These are phyloP conservation scores for Bugula neritina DNA, from an alignment of 2,888 invertebrate species.

Conservation along the genomic window DNA sequence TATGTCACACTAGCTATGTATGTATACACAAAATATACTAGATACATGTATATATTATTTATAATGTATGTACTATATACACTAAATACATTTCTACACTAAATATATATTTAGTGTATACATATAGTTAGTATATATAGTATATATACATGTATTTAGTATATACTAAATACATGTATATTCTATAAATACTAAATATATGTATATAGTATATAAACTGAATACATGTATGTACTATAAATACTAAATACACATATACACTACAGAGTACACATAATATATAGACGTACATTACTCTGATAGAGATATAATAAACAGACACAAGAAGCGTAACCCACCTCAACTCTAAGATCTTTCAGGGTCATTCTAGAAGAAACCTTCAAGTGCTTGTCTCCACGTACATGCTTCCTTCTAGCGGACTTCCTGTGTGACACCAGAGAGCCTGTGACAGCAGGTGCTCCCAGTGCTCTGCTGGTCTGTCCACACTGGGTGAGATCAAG, in stretches of 20 bases:
- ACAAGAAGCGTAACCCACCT: constrained; percentile 38
- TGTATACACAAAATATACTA: too few species aligned
- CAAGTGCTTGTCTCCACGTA: constrained; percentile 54
- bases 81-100: too few species aligned
- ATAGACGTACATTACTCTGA: too few species aligned
- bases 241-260: background rate
- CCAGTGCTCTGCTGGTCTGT: too few species aligned
- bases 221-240: too few species aligned
- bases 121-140: too few species aligned
- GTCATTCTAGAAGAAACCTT: constrained; percentile 52
- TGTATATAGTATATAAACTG: background rate
- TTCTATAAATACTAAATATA: background rate
- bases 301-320: background rate
- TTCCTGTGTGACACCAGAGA: constrained; percentile 34
- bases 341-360: constrained; percentile 54
- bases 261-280: background rate
- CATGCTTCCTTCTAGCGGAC: constrained; percentile 52
- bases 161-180: too few species aligned
- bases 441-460: background rate
- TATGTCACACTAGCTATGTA: too few species aligned
- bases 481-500: background rate
- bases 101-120: too few species aligned
- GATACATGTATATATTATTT: too few species aligned
- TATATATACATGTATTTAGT: too few species aligned
- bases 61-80: too few species aligned